Conservation (phyloP, 2,888 invertebrate genomes). For the Choristoneura rosaceana region DNA sequence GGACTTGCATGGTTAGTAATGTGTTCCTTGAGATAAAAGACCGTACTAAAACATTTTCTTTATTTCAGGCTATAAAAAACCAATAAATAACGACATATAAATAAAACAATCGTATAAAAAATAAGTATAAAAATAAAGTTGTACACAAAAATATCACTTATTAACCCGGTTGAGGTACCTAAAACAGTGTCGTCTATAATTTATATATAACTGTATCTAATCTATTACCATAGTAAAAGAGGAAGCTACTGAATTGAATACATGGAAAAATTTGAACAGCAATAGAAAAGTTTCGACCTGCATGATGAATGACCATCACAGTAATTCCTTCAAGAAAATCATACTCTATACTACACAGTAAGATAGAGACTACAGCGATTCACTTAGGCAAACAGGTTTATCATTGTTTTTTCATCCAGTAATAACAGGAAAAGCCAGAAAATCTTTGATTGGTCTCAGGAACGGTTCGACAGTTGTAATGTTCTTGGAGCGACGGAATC, state of each 20-base stretch:
- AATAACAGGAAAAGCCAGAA: neutral
- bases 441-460: slow-evolving; percentile 26
- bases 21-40: neutral
- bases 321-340: neutral
- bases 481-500: slow-evolving; percentile 36
- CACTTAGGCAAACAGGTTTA: neutral
- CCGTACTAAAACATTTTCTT: neutral
- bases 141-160: slow-evolving; percentile 1
- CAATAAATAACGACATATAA: neutral
- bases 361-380: neutral
- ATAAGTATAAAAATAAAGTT: neutral
- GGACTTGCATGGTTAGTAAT: too few species aligned
- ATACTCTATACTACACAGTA: neutral
- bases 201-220: too few species aligned
- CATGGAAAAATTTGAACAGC: too few species aligned
- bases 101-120: neutral
- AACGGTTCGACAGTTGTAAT: slow-evolving; percentile 25
- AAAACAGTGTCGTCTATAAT: neutral
- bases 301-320: neutral
- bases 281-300: too few species aligned
- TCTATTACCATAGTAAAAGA: too few species aligned
- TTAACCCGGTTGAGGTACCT: neutral
- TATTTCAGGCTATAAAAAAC: slow-evolving; percentile 6
- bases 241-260: too few species aligned
- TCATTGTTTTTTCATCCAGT: slow-evolving; percentile 5